Evolutionary conservation across 2,888 invertebrate genomes (phyloP), one percentile per base, ranked within the genome.

Genomic region (Sclerodermus sp.): DNA sequence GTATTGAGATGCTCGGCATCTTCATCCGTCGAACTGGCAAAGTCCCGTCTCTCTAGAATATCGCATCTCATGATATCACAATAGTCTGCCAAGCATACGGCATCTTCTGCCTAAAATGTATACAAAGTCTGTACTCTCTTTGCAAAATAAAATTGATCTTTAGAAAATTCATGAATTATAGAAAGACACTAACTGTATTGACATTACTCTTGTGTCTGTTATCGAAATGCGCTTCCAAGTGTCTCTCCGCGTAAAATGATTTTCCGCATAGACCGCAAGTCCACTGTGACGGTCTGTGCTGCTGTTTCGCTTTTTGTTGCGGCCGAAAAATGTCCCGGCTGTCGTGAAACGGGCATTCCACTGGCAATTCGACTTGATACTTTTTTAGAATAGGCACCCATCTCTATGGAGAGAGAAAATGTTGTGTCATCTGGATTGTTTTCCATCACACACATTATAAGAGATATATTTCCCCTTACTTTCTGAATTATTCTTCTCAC

Each of bases 21-120:
- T 55, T 86, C 87, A 58, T 85, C 82, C 67, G 82, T 68, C 54
- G 80, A 83, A 44, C 82, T 81, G 34, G 73, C 74, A 38, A 75
- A 69, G 55, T 90, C 89, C 73, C 90, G 87, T 53, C 88, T 87
- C 60, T 87, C 83, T 64, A 93, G 81, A 45, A 95, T 92, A 77
- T 94, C 93, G 79, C 96, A 96, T 64, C 96, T 86, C 89, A 96
- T 93, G 68, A 96, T 91, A 81, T 96, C 95, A 83, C 96, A 96
- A 81, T 90, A 95, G 79, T 95, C 93, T 45, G 94, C 93, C 70
- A 95, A 84, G 79, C 96, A 96, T 69, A 95, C 90, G 55, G 93
- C 89, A 79, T 94, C 93, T 80, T 93, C 92, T 48, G 89, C 92
- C 94, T 94, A n/a, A n/a, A n/a, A n/a, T n/a, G n/a, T n/a, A n/a